Evolutionary conservation across 2,113 vertebrate genomes (phyloP).

Genomic region (Alligator mississippiensis): DNA sequence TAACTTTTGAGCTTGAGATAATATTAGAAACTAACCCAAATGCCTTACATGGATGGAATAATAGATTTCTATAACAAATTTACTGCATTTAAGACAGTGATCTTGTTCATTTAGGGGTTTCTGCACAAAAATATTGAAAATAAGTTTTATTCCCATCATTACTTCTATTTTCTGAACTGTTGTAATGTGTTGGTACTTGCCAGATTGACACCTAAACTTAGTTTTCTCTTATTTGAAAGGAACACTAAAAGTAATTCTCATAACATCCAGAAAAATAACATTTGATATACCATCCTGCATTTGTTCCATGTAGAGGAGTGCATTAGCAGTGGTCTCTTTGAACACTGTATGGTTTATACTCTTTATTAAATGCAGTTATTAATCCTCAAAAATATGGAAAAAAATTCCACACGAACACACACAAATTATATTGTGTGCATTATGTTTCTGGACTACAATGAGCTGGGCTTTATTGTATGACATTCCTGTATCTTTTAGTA

Average conservation of each 20-base stretch:
- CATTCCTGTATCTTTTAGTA: neutral
- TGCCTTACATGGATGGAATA: neutral
- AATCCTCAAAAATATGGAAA: neutral
- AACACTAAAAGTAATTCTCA: neutral
- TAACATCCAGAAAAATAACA: neutral
- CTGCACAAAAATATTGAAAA: neutral
- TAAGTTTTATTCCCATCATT: neutral
- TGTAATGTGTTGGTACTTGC: neutral
- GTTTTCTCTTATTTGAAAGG: neutral
- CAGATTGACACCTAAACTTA: neutral
- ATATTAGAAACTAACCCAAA: neutral
- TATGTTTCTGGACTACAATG: neutral
- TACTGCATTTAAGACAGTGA: neutral
- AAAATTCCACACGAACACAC: neutral
- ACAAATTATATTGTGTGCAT: neutral
- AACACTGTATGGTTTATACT: neutral
- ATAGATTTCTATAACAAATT: neutral
- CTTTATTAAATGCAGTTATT: neutral
- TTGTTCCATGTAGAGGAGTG: rapidly evolving
- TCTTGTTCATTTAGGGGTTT: neutral
- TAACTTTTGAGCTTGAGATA: slow-evolving; percentile 32
- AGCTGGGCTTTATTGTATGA: neutral
- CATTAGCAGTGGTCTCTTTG: neutral
- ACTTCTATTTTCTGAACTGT: neutral
- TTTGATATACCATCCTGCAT: rapidly evolving